Evolutionary conservation across 2,888 invertebrate species (phyloP), one percentile per base, ranked within the genome.

Genomic region (Caenorhabditis wallacei): DNA sequence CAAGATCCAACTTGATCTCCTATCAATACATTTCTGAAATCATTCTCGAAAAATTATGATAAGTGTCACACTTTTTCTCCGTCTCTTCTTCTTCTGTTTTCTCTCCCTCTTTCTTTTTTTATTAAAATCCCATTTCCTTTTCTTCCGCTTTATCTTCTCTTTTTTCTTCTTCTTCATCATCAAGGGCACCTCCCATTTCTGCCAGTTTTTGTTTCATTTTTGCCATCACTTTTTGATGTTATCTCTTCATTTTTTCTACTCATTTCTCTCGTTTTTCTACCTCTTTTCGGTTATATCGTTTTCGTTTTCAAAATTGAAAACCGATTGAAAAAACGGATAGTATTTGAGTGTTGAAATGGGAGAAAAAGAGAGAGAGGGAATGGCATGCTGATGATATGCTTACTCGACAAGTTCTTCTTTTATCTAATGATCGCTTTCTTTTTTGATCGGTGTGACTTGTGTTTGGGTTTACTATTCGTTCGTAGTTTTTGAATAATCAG

Each of bases 291-390:
- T 30, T 63, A 63, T 63, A 59, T 46, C 61, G 61, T 64, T 35
- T 51, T 66, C 64, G 64, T 66, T 66, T 66, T 66, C 22, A 66
- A 66, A 66, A 66, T 37, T 66, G 53, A 66, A 66, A 53, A 64
- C 48, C 18, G 48, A 48, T 43, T n/a, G n/a, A 18, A 26, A 51
- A 66, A 66, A 66, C 61, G 61, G 64, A 64, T 64, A 51, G 51
- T 20, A 53, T 18, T 54, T 13, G 5, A 13, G 40, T 40, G 40
- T 13, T 8, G 16, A 40, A 40, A 13, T 2, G 16, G 13, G 40
- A 40, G 40, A 10, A 7, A 10, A 35, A 40, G 40, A 40, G 53
- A 30, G 20, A 20, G 40, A 22, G 13, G 20, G 22, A 26, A 66
- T 66, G 64, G 66, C 66, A 66, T 51, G n/a, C n/a, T n/a, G n/a